phyloP scores from a whole-genome alignment of 2,113 vertebrate genomes.

The Campylorhamphus procurvoides region DNA sequence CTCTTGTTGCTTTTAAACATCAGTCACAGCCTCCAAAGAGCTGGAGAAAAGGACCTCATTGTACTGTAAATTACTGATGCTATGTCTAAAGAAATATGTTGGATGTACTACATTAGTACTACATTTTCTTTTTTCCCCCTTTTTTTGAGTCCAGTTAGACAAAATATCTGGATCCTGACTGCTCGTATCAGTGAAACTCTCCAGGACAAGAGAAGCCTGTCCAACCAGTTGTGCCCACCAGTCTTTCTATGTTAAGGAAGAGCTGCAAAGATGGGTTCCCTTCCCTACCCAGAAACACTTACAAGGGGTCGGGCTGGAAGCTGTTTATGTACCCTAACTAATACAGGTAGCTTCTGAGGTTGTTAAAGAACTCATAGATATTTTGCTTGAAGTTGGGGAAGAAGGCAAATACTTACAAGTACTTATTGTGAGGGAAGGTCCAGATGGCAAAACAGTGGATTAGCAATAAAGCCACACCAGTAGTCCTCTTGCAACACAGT shows the following conservation, averaged over 20 bases:
- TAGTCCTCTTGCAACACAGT: not conserved
- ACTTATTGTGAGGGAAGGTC: not conserved
- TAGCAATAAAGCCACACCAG: not conserved
- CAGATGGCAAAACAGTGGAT: not conserved
- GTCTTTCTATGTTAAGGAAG: not conserved
- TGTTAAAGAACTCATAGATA: not conserved
- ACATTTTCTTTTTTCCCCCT: no score
- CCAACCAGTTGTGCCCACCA: no score
- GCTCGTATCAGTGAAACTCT: not conserved
- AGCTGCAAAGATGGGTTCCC: not conserved
- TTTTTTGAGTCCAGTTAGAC: not conserved
- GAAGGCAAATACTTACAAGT: not conserved
- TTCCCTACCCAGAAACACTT: not conserved
- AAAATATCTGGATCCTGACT: not conserved
- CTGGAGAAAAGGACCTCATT: not conserved
- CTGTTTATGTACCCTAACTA: not conserved
- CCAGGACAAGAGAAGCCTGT: not conserved
- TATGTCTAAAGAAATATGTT: not conserved
- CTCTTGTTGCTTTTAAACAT: not conserved
- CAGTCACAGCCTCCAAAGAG: not conserved
- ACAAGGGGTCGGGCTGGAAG: not conserved
- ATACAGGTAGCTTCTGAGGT: not conserved
- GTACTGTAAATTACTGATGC: not conserved
- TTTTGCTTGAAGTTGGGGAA: not conserved
- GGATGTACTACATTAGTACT: not conserved